These are phyloP conservation scores for Forbesichthys papilliferus DNA, from an alignment of 2,113 vertebrate species.

Conservation along the genomic window DNA sequence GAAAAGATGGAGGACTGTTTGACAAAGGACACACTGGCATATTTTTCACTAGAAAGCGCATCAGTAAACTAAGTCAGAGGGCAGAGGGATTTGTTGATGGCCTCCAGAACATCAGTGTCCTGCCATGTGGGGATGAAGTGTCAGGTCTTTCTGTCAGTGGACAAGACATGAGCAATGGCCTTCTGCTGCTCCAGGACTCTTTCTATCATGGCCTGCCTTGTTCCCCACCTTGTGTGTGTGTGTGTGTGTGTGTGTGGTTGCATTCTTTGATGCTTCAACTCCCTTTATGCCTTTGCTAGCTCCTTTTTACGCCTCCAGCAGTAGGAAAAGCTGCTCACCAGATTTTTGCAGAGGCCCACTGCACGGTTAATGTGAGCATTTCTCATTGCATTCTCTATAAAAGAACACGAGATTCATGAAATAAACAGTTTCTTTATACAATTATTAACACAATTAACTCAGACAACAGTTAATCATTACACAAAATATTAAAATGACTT, in stretches of 20 bases:
- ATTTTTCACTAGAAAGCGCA: too few relatives aligned
- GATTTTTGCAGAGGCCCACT: slow-evolving; percentile 1
- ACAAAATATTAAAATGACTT: neutral
- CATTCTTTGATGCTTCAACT: neutral
- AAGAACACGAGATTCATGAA: neutral
- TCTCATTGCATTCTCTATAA: too few relatives aligned
- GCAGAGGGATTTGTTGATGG: too few relatives aligned
- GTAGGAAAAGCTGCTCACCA: slow-evolving; percentile 11
- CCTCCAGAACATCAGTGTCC: too few relatives aligned
- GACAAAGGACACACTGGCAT: too few relatives aligned
- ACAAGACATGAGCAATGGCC: too few relatives aligned
- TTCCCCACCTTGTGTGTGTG: neutral
- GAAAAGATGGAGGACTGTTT: too few relatives aligned
- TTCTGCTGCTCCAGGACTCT: too few relatives aligned
- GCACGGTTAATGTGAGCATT: neutral
- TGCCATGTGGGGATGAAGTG: too few relatives aligned
- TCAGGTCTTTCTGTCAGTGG: too few relatives aligned
- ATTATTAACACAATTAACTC: neutral
- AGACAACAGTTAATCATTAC: neutral
- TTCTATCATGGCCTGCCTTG: slow-evolving; percentile 9
- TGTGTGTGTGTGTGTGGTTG: too few relatives aligned
- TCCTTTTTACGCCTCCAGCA: slow-evolving; percentile 1
- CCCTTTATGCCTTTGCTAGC: neutral
- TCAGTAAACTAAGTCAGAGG: too few relatives aligned
- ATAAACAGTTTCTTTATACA: neutral